These are phyloP conservation scores for Helicolenus hilgendorfi DNA, from an alignment of 2,797 vertebrate species.

Conservation along the genomic window DNA sequence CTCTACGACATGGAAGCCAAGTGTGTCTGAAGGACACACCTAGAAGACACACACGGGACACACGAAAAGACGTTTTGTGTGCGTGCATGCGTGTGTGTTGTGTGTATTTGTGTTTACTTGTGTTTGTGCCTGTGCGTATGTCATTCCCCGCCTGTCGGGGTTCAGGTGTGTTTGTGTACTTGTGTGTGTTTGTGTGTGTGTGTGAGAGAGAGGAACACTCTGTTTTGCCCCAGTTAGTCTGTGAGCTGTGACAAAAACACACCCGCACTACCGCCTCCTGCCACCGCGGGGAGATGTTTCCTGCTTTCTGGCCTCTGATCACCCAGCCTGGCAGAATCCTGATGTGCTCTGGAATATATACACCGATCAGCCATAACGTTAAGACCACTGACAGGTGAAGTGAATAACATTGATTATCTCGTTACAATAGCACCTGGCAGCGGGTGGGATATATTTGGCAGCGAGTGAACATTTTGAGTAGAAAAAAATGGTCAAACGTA, in stretches of 20 bases:
- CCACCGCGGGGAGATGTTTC: conserved; percentile 66
- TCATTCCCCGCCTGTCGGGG: not conserved
- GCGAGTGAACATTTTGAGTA: too few species aligned
- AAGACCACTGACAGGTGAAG: too few species aligned
- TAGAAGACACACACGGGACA: not conserved
- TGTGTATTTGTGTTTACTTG: not conserved
- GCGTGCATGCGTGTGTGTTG: not conserved
- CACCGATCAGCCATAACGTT: too few species aligned
- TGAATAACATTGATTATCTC: too few species aligned
- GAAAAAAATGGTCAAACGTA: too few species aligned
- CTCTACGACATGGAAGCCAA: conserved; percentile 95
- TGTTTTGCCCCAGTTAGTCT: conserved; percentile 54
- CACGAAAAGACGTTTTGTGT: not conserved
- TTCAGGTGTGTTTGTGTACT: conserved; percentile 24
- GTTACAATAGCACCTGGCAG: too few species aligned
- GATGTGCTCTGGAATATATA: conserved; percentile 1
- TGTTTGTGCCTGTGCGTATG: not conserved
- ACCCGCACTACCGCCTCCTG: conserved; percentile 20
- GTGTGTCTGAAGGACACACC: conserved; percentile 84
- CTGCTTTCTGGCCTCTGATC: not conserved
- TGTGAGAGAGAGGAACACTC: not conserved
- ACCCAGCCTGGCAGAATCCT: not conserved
- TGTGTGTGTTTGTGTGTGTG: not conserved
- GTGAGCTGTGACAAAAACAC: conserved; percentile 55
- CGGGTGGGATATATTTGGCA: too few species aligned